Evolutionary conservation across 2,113 vertebrate genomes (phyloP).

Genomic region (Octodon degus): DNA sequence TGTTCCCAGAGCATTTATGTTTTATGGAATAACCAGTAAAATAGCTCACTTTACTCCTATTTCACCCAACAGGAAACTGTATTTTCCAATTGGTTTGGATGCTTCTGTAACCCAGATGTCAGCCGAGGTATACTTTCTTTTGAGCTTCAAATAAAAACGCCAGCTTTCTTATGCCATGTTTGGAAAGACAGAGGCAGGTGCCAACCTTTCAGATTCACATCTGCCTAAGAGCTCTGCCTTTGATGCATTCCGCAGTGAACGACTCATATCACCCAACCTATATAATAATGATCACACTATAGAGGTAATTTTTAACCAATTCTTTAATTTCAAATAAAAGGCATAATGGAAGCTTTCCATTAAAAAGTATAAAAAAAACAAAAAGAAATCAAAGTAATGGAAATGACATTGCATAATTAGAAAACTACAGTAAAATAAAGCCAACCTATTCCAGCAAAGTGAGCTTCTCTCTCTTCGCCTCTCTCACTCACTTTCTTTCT

Average conservation of each 20-base stretch:
- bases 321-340: conserved; percentile 6
- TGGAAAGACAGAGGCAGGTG: background rate
- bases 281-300: background rate
- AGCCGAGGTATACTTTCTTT: conserved; percentile 19
- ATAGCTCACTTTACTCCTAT: background rate
- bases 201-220: conserved; percentile 32
- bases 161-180: conserved; percentile 18
- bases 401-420: background rate
- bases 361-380: background rate
- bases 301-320: background rate
- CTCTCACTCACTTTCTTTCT: background rate
- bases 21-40: background rate
- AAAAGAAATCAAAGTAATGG: background rate
- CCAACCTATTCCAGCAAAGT: background rate
- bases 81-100: conserved; percentile 52
- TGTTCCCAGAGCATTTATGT: background rate
- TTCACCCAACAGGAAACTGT: background rate
- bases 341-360: background rate
- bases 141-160: conserved; percentile 34
- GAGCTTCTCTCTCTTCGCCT: background rate
- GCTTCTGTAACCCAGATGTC: conserved; percentile 43
- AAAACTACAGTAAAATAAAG: background rate
- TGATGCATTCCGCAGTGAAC: background rate
- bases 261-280: background rate
- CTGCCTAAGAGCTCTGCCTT: background rate